A percentile compares a stretch with the other conserved stretches of the same genome.
phyloP scores from a whole-genome alignment of 2,113 vertebrate genomes.

The Etheostoma cragini region DNA sequence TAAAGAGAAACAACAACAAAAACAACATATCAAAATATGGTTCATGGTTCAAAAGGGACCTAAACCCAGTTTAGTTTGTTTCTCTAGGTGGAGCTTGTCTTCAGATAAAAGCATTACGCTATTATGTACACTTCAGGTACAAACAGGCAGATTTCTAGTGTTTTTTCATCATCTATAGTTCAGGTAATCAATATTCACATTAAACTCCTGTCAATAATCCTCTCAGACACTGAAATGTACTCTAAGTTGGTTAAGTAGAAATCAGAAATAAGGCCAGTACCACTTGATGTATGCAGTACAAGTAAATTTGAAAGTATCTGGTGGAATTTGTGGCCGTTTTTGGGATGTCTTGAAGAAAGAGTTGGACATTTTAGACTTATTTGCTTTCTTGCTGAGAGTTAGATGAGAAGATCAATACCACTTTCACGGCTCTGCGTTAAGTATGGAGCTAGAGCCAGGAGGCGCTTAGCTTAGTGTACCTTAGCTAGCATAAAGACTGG shows the following conservation, averaged over 20 bases:
- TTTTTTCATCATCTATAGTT: conserved; percentile 56
- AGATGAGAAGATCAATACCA: neutral
- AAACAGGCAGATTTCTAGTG: conserved; percentile 59
- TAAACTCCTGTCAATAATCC: conserved; percentile 54
- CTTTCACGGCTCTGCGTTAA: neutral
- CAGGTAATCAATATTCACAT: conserved; percentile 56
- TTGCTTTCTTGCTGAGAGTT: neutral
- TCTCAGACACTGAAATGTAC: conserved; percentile 56
- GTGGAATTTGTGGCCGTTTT: conserved; percentile 35
- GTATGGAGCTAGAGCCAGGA: neutral
- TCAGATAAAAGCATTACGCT: conserved; percentile 60
- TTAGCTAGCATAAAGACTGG: neutral
- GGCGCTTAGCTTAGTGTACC: neutral
- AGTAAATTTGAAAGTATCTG: conserved; percentile 37
- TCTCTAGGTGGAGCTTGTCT: conserved; percentile 54
- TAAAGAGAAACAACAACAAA: conserved; percentile 59
- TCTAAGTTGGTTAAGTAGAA: conserved; percentile 55
- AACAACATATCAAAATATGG: conserved; percentile 68
- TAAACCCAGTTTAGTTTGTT: conserved; percentile 64
- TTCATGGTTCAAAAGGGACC: conserved; percentile 63
- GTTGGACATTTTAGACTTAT: conserved; percentile 23
- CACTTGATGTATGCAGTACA: conserved; percentile 52
- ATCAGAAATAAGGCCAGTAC: conserved; percentile 73
- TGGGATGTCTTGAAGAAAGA: conserved; percentile 7
- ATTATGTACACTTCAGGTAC: conserved; percentile 72